Percentiles rank a stretch among this genome's conserved stretches.
Evolutionary conservation across 2,797 vertebrate genomes (phyloP).

Genomic region (Crenuchus spilurus): DNA sequence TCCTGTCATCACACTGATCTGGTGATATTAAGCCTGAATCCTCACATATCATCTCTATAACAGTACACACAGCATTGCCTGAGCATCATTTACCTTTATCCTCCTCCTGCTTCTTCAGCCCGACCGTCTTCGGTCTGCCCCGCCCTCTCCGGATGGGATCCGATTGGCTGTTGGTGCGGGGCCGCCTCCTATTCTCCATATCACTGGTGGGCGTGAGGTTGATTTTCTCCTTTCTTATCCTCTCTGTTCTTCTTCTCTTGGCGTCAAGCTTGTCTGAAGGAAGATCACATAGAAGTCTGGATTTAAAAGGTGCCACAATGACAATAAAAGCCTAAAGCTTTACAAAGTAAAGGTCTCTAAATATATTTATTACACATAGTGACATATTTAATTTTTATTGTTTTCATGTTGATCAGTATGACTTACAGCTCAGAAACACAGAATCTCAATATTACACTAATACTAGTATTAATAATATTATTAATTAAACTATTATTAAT

Average conservation of each 20-base stretch:
- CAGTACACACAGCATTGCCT: background rate
- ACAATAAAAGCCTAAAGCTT: background rate
- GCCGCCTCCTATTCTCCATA: constrained; percentile 89
- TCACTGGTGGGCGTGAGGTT: constrained; percentile 86
- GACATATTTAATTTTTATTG: no score
- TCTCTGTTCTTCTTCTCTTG: constrained; percentile 92
- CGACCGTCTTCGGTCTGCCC: constrained; percentile 89
- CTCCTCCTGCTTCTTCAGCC: constrained; percentile 93
- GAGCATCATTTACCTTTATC: constrained; percentile 88
- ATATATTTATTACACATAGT: no score
- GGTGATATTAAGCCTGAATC: no score
- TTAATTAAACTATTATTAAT: no score
- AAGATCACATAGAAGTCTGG: constrained; percentile 4
- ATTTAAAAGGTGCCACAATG: background rate
- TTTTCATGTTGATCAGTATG: no score
- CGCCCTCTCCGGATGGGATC: constrained; percentile 91
- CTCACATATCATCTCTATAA: no score
- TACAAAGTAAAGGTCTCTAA: background rate
- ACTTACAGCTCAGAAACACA: no score
- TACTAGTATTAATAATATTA: no score
- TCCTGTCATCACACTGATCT: no score
- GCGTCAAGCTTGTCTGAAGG: constrained; percentile 88
- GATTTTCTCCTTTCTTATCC: constrained; percentile 90
- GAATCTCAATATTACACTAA: no score
- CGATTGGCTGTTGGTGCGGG: constrained; percentile 91